Conservation (phyloP, 1,140 invertebrate species). For the Bombus turneri region DNA sequence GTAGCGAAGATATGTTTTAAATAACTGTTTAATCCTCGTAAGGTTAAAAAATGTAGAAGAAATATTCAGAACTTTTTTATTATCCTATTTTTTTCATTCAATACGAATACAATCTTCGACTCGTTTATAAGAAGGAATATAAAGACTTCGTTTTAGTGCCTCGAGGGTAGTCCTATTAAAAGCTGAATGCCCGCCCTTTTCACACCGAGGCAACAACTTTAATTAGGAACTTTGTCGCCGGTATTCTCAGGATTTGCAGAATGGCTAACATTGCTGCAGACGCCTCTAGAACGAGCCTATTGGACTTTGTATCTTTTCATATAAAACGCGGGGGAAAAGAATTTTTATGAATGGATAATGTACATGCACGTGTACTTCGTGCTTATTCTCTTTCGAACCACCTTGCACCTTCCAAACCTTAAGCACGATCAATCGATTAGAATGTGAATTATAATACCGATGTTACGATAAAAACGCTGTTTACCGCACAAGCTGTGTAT, state of each 20-base stretch:
- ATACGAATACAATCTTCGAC: background rate
- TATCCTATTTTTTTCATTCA: background rate
- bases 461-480: background rate
- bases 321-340: background rate
- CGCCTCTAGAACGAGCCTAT: background rate
- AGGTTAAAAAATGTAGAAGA: background rate
- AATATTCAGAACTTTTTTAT: too few species aligned
- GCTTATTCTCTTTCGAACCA: background rate
- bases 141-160: background rate
- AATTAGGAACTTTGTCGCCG: constrained; percentile 64
- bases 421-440: background rate
- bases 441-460: background rate
- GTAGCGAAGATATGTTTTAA: too few species aligned
- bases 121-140: background rate
- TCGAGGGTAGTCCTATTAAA: constrained; percentile 51
- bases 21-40: background rate
- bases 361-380: background rate
- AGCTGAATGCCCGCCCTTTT: constrained; percentile 14
- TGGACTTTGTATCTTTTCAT: constrained; percentile 1
- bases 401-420: background rate
- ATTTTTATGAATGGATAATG: background rate
- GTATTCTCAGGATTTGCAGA: constrained; percentile 34
- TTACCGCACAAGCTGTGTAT: background rate
- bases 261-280: background rate
- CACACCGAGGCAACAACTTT: constrained; percentile 49